Conservation (phyloP, 2,797 vertebrate genomes). For the Liparis tanakae region DNA sequence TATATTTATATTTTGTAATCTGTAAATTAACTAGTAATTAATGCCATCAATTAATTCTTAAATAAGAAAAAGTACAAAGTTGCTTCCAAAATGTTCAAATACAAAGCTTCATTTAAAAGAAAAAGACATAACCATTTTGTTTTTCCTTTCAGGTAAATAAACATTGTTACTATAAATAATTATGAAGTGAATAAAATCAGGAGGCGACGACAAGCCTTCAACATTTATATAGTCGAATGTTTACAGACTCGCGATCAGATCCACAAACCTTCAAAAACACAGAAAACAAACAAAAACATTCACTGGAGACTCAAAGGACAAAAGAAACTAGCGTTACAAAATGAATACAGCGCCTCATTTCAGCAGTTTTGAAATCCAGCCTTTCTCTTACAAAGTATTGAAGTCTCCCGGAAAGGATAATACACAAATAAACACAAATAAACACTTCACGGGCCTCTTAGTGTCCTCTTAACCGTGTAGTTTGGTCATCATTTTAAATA, state of each 20-base stretch:
- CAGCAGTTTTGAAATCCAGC: background rate
- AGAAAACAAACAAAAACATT: constrained; percentile 20
- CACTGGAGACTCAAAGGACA: background rate
- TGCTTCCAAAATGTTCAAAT: background rate
- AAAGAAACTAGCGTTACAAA: background rate
- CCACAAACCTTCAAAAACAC: background rate
- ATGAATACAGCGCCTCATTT: background rate
- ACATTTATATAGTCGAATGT: constrained; percentile 29
- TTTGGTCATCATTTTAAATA: no score
- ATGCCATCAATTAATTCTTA: background rate
- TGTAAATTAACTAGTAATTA: background rate
- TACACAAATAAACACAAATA: background rate
- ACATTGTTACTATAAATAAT: background rate
- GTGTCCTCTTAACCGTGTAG: background rate
- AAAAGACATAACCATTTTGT: background rate
- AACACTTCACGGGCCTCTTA: background rate
- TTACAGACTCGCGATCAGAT: constrained; percentile 5
- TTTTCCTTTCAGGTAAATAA: background rate
- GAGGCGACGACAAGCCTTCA: background rate
- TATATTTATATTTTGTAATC: background rate
- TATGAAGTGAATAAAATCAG: background rate
- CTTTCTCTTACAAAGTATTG: background rate
- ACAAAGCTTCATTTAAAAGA: background rate
- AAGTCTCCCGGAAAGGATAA: background rate
- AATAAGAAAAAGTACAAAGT: background rate